Base-by-base conservation (phyloP, 2,888 invertebrate species). In the Luperina nickerlii region DNA sequence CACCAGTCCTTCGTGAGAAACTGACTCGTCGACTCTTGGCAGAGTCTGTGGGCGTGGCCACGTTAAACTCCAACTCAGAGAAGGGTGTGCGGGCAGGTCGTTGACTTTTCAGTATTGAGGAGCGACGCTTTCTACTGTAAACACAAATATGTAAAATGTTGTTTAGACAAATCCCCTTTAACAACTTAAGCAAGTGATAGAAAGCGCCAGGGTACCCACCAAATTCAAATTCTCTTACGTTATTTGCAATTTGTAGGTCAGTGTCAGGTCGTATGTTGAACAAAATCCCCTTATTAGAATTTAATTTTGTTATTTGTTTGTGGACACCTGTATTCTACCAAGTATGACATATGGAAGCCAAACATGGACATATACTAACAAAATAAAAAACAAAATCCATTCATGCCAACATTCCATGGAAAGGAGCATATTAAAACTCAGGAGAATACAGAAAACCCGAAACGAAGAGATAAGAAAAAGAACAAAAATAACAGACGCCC, bases 11-110 rank as follows among this genome's bases (percentile, higher is more conserved):
- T 18, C 90, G 87, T 0, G 96, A 96, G 91, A 96, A 97, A 88
- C 96, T 96, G 79, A 97, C 97, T 20, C 97, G 94, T 7, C 96
- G 94, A 75, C 95, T 96, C 89, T 96, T 96, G 13, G 91, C 88
- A 0, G 93, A 92, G 82, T 96, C 96, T 0, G 96, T 94, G 0
- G 96, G 96, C 0, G 96, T 96, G n/a, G 95, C 93, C 13, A 95
- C 95, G 71, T 96, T 94, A 87, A 96, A 96, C 89, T 96, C 97
- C 18, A 97, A 86, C 88, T 97, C 97, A 0, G 96, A 96, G 83
- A 97, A 94, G 0, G 97, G 97, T 0, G 96, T 96, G 32, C 97
- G 94, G 0, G 96, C 92, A 0, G 95, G 92, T 1, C 96, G 92
- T 84, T 96, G 96, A 70, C 92, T 95, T 86, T 97, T 97, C 51